These are phyloP conservation scores for Suillia variegata DNA, from an alignment of 2,888 invertebrate species.

Conservation along the genomic window DNA sequence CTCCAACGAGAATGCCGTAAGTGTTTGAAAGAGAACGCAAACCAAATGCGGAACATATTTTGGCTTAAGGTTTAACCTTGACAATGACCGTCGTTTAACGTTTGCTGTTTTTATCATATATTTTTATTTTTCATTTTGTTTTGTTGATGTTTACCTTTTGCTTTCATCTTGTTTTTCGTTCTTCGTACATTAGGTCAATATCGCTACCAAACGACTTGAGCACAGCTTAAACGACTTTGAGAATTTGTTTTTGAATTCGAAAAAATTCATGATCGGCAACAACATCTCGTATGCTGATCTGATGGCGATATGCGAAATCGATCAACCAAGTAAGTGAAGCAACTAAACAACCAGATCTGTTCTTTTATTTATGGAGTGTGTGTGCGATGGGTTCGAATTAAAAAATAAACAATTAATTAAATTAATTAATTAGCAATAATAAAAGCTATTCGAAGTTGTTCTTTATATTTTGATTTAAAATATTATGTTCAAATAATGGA, in stretches of 20 bases:
- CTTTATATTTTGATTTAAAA: too few species aligned
- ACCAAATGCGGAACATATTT: too few species aligned
- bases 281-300: constrained; percentile 74
- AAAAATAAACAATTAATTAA: not conserved
- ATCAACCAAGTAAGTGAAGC: constrained; percentile 79
- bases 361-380: too few species aligned
- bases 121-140: not conserved
- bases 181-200: constrained; percentile 39
- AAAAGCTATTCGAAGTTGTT: not conserved
- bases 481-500: too few species aligned
- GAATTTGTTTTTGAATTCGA: constrained; percentile 61
- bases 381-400: too few species aligned
- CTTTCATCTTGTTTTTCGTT: not conserved
- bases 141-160: not conserved
- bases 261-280: constrained; percentile 67
- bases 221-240: constrained; percentile 67
- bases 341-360: too few species aligned
- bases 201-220: constrained; percentile 62
- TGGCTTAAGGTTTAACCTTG: constrained; percentile 14
- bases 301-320: constrained; percentile 76
- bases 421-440: too few species aligned
- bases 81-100: constrained; percentile 13
- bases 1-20: constrained; percentile 60
- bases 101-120: not conserved
- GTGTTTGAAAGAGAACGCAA: constrained; percentile 20